Conservation (phyloP, 2,888 invertebrate species). For the Pyrocoelia pectoralis region DNA sequence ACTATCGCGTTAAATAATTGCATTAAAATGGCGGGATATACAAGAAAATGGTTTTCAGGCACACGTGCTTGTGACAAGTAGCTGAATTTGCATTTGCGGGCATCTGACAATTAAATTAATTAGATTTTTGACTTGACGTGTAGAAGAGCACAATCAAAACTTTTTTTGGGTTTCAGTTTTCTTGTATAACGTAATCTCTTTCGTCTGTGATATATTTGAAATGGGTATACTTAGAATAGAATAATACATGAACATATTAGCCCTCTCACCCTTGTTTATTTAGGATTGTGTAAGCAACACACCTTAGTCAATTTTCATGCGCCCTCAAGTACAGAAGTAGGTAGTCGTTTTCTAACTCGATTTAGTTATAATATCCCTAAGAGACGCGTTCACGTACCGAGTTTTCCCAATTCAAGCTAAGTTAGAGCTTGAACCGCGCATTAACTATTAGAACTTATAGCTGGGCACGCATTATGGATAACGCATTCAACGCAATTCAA, state of each 20-base stretch:
- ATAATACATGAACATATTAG: slow-evolving; percentile 20
- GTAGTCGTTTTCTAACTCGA: slow-evolving; percentile 20
- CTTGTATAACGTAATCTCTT: no score
- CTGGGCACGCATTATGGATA: slow-evolving; percentile 28
- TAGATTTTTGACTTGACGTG: not conserved
- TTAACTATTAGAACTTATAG: slow-evolving; percentile 35
- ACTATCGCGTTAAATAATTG: slow-evolving; percentile 22
- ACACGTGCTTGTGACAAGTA: slow-evolving; percentile 5
- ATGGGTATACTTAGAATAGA: not conserved
- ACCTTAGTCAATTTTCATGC: slow-evolving; percentile 13
- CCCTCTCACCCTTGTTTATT: slow-evolving; percentile 19
- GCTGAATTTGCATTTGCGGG: not conserved
- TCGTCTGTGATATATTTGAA: no score
- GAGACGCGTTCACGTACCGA: slow-evolving; percentile 29
- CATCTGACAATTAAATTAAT: slow-evolving; percentile 7
- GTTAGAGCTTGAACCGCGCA: slow-evolving; percentile 28
- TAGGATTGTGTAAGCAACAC: slow-evolving; percentile 24
- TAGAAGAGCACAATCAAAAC: not conserved
- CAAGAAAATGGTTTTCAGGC: slow-evolving; percentile 30
- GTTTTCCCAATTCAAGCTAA: slow-evolving; percentile 25
- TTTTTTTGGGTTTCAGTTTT: not conserved
- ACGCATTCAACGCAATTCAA: slow-evolving; percentile 21
- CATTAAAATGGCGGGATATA: slow-evolving; percentile 25
- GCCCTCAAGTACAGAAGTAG: not conserved
- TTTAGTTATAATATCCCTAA: slow-evolving; percentile 34